A percentile compares a stretch with the other conserved stretches of the same genome.
phyloP scores from a whole-genome alignment of 2,888 invertebrate species.

The Allophyes oxyacanthae region DNA sequence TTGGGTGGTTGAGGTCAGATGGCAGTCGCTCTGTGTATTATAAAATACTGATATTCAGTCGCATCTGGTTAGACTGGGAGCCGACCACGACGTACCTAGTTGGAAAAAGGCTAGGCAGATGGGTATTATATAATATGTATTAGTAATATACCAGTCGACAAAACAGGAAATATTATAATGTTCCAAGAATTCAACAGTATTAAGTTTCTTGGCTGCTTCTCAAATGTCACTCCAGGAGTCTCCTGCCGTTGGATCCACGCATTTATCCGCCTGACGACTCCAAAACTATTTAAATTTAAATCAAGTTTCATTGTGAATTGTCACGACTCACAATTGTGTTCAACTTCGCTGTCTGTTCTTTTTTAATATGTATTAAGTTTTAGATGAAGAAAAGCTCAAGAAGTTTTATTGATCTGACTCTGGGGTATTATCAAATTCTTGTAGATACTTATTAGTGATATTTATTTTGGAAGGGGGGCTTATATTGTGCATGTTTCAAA shows the following conservation, averaged over 20 bases:
- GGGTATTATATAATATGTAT: too few species aligned
- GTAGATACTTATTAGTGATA: too few species aligned
- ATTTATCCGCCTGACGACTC: slow-evolving; percentile 56
- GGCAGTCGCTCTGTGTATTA: too few species aligned
- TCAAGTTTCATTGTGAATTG: slow-evolving; percentile 56
- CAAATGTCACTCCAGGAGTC: slow-evolving; percentile 58
- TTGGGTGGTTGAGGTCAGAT: too few species aligned
- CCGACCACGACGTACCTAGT: too few species aligned
- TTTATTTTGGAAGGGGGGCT: too few species aligned
- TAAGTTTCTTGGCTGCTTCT: slow-evolving; percentile 65
- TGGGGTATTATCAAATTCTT: slow-evolving; percentile 1
- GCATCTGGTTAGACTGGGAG: too few species aligned
- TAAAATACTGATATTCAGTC: too few species aligned
- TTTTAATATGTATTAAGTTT: slow-evolving; percentile 28
- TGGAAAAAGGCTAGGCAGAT: too few species aligned
- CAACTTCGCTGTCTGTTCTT: slow-evolving; percentile 23
- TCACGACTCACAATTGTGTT: slow-evolving; percentile 40
- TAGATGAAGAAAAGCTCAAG: slow-evolving; percentile 8
- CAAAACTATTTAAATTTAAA: slow-evolving; percentile 64
- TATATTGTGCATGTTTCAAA: too few species aligned
- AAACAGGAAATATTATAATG: slow-evolving; percentile 9
- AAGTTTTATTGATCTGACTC: slow-evolving; percentile 20
- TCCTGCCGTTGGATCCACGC: slow-evolving; percentile 50
- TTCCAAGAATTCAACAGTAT: slow-evolving; percentile 30
- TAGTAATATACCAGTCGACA: neutral